These are phyloP conservation scores for Xiphophorus birchmanni DNA, from an alignment of 2,797 vertebrate genomes.

Conservation along the genomic window DNA sequence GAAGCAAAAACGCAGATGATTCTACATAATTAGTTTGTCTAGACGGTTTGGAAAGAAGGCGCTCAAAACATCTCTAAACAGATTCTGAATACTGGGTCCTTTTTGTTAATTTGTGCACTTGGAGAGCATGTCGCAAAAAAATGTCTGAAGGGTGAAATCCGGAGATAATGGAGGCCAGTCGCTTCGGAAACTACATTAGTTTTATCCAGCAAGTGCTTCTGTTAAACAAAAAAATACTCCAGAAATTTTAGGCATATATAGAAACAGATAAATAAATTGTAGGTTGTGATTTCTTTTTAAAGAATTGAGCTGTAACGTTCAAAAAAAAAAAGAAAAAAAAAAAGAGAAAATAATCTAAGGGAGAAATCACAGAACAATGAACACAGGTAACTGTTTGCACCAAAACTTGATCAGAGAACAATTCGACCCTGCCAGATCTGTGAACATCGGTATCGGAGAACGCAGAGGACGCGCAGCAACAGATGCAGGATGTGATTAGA, in stretches of 20 bases:
- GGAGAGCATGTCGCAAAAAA: conserved; percentile 49
- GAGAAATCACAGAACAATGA: background rate
- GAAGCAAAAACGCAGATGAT: conserved; percentile 13
- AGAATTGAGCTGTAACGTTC: background rate
- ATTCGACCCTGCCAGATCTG: background rate
- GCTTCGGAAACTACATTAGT: background rate
- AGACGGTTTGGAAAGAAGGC: conserved; percentile 77
- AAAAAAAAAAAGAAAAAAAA: background rate
- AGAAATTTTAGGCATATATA: background rate
- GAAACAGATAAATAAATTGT: background rate
- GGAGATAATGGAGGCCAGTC: background rate
- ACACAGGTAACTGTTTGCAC: background rate
- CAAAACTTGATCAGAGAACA: background rate
- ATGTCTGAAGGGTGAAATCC: background rate
- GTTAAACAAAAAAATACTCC: background rate
- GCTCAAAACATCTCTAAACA: conserved; percentile 66
- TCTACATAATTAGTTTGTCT: conserved; percentile 79
- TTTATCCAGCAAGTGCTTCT: background rate
- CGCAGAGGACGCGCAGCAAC: background rate
- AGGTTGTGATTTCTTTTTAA: background rate
- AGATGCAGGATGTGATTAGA: background rate
- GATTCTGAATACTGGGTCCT: conserved; percentile 38
- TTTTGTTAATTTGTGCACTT: conserved; percentile 47
- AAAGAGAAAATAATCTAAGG: too few relatives aligned
- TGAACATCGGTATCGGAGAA: background rate